Evolutionary conservation across 1,140 invertebrate genomes (phyloP).

Genomic region (Drosophila gunungcola): DNA sequence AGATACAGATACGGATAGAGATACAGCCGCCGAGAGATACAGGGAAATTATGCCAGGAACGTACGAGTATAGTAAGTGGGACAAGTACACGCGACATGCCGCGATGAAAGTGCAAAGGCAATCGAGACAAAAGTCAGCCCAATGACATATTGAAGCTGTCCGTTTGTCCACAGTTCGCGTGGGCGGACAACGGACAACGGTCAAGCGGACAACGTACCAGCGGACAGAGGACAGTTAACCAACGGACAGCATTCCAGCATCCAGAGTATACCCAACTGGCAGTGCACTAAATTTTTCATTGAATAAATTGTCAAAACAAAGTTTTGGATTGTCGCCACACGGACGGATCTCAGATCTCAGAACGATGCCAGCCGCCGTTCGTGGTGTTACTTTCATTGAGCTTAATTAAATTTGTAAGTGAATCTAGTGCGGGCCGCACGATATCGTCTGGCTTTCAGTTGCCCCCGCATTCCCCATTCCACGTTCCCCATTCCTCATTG

Average conservation of each 20-base stretch:
- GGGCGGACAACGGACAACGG: conserved; percentile 10
- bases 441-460: conserved; percentile 28
- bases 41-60: conserved; percentile 67
- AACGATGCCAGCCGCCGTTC: conserved; percentile 41
- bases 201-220: conserved; percentile 11
- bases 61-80: conserved; percentile 51
- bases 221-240: not conserved
- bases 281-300: conserved; percentile 79
- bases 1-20: conserved; percentile 18
- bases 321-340: conserved; percentile 74
- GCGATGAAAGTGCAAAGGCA: conserved; percentile 63
- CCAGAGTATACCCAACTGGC: conserved; percentile 28
- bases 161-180: conserved; percentile 35
- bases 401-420: conserved; percentile 85
- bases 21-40: conserved; percentile 28
- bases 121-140: conserved; percentile 65
- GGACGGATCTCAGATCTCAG: conserved; percentile 44
- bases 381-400: conserved; percentile 84
- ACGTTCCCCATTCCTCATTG: not conserved
- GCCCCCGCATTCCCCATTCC: not conserved
- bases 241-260: conserved; percentile 24
- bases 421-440: conserved; percentile 78
- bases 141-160: conserved; percentile 63
- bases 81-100: conserved; percentile 60
- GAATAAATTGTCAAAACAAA: conserved; percentile 83